These are phyloP conservation scores for Chaunax sp. DNA, from an alignment of 2,797 vertebrate species.

Conservation along the genomic window DNA sequence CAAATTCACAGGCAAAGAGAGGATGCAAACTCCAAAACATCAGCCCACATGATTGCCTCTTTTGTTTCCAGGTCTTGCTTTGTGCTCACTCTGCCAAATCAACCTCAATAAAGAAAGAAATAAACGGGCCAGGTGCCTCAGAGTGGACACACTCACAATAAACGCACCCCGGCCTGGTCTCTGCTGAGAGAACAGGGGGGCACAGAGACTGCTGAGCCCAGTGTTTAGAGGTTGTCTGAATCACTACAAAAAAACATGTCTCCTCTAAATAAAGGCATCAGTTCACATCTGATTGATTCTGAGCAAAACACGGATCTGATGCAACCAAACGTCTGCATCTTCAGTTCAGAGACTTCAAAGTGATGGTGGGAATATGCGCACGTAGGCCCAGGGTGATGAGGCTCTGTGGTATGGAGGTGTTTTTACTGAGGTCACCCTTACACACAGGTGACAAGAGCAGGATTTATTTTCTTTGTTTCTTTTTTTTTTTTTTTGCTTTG, in stretches of 20 bases:
- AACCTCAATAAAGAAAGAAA: constrained; percentile 88
- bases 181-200: constrained; percentile 58
- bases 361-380: constrained; percentile 45
- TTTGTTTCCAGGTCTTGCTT: constrained; percentile 61
- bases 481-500: constrained; percentile 31
- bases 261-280: constrained; percentile 68
- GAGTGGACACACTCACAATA: constrained; percentile 81
- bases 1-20: constrained; percentile 86
- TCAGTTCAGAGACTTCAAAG: constrained; percentile 67
- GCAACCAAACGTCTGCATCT: constrained; percentile 62
- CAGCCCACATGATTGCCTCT: constrained; percentile 60
- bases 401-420: constrained; percentile 61
- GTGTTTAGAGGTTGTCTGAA: constrained; percentile 80
- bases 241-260: constrained; percentile 38
- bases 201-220: constrained; percentile 77
- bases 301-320: constrained; percentile 59
- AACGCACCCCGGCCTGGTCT: constrained; percentile 71
- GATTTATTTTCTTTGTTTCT: constrained; percentile 21
- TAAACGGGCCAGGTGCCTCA: constrained; percentile 81
- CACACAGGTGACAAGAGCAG: constrained; percentile 62
- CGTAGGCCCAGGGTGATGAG: constrained; percentile 50
- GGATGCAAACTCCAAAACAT: constrained; percentile 75
- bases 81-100: constrained; percentile 68
- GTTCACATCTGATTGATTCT: constrained; percentile 69
- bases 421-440: constrained; percentile 59